phyloP scores from a whole-genome alignment of 2,888 invertebrate genomes.

The Ferdinandea cuprea region DNA sequence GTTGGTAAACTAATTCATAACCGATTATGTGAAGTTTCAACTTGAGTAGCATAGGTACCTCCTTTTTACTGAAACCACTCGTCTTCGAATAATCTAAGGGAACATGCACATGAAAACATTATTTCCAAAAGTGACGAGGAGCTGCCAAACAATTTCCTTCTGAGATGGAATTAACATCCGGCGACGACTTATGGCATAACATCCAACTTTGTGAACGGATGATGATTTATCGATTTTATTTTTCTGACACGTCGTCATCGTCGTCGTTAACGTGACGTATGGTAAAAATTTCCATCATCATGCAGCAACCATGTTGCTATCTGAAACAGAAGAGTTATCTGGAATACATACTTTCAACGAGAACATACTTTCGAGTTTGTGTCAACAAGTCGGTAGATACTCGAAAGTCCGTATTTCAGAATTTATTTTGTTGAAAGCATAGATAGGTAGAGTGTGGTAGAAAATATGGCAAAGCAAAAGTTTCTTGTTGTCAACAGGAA shows the following conservation, averaged over 20 bases:
- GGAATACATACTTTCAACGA: neutral
- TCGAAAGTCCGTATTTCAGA: too few relatives aligned
- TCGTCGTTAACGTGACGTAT: neutral
- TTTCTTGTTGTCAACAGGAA: too few relatives aligned
- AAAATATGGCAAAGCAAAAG: too few relatives aligned
- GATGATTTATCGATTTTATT: neutral
- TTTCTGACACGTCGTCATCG: neutral
- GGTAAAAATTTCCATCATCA: neutral
- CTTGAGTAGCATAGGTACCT: too few relatives aligned
- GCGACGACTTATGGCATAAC: constrained; percentile 1
- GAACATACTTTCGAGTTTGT: too few relatives aligned
- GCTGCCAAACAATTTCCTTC: neutral
- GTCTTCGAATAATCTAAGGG: neutral
- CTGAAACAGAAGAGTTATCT: neutral
- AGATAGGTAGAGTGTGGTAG: too few relatives aligned
- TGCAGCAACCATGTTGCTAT: too few relatives aligned
- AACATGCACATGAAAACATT: neutral
- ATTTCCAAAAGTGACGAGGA: neutral
- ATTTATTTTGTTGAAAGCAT: too few relatives aligned
- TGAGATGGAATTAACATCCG: neutral
- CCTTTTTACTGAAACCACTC: neutral
- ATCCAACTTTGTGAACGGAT: neutral
- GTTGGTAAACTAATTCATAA: neutral
- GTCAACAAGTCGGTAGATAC: too few relatives aligned
- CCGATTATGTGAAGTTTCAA: too few relatives aligned